A percentile compares a stretch with the other conserved stretches of the same genome.
Evolutionary conservation across 1,140 invertebrate genomes (phyloP).

Genomic region (Schlechtendalia chinensis): DNA sequence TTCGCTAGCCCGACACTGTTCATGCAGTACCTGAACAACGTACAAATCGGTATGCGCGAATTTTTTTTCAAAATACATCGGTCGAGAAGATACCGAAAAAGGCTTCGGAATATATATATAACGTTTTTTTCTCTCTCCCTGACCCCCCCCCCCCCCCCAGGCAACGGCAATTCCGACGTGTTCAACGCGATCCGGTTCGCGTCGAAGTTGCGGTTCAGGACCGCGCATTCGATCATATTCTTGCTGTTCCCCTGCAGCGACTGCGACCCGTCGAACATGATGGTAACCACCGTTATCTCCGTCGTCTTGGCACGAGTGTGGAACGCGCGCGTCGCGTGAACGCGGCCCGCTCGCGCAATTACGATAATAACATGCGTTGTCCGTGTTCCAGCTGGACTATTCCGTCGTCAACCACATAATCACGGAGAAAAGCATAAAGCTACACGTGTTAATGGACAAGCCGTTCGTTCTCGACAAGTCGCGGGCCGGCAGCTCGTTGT

Average conservation of each 20-base stretch:
- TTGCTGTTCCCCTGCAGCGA: constrained; percentile 76
- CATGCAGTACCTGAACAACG: constrained; percentile 62
- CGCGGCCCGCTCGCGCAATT: not conserved
- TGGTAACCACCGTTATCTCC: constrained; percentile 59
- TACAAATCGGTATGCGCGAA: constrained; percentile 63
- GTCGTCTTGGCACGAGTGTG: no score
- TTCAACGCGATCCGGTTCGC: constrained; percentile 75
- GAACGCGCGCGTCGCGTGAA: not conserved
- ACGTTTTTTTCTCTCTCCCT: constrained; percentile 26
- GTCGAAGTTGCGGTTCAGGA: constrained; percentile 73
- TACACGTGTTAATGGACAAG: constrained; percentile 80
- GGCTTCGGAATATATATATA: not conserved
- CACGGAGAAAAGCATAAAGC: constrained; percentile 73
- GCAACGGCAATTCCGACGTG: constrained; percentile 67
- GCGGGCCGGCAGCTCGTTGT: constrained; percentile 70
- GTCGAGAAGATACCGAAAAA: no score
- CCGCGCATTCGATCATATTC: constrained; percentile 80
- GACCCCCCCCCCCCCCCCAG: no score
- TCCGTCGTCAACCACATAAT: constrained; percentile 73
- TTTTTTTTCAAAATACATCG: no score
- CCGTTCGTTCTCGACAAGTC: constrained; percentile 72
- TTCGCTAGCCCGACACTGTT: constrained; percentile 61
- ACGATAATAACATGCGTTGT: not conserved
- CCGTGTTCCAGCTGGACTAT: constrained; percentile 68
- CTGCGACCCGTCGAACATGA: constrained; percentile 68